Evolutionary conservation across 2,113 vertebrate genomes (phyloP).

Genomic region (Percina caprodes): DNA sequence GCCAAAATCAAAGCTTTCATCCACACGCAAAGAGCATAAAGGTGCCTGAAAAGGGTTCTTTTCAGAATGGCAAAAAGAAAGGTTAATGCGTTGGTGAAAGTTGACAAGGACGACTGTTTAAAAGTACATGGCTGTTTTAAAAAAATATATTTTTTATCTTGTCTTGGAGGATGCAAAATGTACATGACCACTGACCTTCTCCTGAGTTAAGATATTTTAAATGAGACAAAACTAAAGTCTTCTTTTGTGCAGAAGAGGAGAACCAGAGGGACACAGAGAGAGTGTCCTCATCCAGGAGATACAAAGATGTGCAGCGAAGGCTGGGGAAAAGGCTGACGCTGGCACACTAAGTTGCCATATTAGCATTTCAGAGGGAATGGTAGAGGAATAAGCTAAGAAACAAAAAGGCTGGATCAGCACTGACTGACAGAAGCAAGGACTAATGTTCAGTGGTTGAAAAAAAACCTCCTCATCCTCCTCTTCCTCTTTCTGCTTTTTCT

Average conservation of each 20-base stretch:
- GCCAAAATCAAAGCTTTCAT: constrained; percentile 63
- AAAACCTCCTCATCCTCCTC: constrained; percentile 12
- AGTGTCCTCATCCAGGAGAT: constrained; percentile 64
- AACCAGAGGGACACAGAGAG: constrained; percentile 19
- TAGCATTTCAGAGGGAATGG: constrained; percentile 81
- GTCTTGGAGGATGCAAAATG: constrained; percentile 38
- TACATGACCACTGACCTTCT: constrained; percentile 55
- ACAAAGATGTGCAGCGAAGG: constrained; percentile 55
- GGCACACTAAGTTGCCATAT: constrained; percentile 70
- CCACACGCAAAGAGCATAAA: constrained; percentile 53
- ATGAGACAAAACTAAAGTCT: constrained; percentile 30
- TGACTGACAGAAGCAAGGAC: constrained; percentile 74
- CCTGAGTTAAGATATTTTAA: constrained; percentile 52
- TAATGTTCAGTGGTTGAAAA: constrained; percentile 56
- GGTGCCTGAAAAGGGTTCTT: constrained; percentile 52
- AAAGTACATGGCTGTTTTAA: constrained; percentile 21
- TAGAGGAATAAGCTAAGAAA: constrained; percentile 69
- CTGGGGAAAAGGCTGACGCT: constrained; percentile 67
- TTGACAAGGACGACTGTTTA: constrained; percentile 37
- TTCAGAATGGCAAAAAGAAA: constrained; percentile 55
- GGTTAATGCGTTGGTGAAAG: constrained; percentile 52
- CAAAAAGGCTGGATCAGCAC: constrained; percentile 79
- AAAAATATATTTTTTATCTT: not conserved
- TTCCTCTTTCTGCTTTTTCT: constrained; percentile 39
- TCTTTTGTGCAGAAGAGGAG: constrained; percentile 21